Percentiles rank a stretch among this genome's conserved stretches.
Conservation (phyloP, 2,113 vertebrate species). For the Eurypyga helias region DNA sequence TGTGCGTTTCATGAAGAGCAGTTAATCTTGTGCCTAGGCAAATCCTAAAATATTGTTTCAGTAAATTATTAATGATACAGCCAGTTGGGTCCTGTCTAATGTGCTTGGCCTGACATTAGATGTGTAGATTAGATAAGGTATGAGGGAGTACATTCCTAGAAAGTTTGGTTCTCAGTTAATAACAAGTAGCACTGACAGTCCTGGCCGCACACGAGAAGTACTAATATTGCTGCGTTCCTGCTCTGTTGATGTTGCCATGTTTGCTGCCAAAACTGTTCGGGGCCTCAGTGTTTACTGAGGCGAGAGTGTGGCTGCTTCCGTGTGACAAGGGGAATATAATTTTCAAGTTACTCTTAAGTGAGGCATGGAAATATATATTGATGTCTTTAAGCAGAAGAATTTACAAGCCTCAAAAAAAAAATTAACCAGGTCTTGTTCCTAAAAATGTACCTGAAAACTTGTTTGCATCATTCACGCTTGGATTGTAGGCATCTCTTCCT, state of each 20-base stretch:
- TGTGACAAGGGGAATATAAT: neutral
- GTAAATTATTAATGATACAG: slow-evolving; percentile 49
- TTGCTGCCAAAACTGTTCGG: neutral
- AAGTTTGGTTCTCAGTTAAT: slow-evolving; percentile 2
- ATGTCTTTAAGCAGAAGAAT: neutral
- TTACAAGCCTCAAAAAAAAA: neutral
- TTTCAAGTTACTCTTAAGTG: neutral
- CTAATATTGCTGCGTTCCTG: neutral
- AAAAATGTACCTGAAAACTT: neutral
- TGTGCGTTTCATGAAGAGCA: slow-evolving; percentile 8
- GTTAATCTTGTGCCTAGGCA: slow-evolving; percentile 8
- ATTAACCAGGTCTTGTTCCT: neutral
- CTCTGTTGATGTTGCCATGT: neutral
- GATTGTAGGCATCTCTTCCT: neutral
- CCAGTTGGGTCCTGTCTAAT: neutral
- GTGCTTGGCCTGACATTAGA: neutral
- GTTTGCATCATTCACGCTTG: neutral
- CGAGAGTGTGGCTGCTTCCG: neutral
- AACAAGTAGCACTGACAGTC: neutral
- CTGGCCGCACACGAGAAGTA: neutral
- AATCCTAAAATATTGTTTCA: slow-evolving; percentile 10
- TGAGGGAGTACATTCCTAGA: neutral
- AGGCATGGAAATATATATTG: neutral
- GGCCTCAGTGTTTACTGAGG: neutral
- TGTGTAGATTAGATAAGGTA: neutral